Conservation (phyloP, 2,888 invertebrate genomes). For the Polyploca ridens region DNA sequence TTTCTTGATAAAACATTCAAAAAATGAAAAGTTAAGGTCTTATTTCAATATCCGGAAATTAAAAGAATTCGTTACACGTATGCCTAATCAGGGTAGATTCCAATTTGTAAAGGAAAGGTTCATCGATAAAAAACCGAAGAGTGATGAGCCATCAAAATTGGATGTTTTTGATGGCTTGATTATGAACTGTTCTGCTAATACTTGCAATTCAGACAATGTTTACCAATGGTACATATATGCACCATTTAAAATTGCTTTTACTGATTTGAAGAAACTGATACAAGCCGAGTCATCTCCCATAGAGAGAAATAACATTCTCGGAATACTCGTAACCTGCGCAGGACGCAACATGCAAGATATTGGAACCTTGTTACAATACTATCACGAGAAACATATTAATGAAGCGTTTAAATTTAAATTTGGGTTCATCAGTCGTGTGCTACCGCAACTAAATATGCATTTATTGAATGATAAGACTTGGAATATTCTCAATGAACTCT, state of each 20-base stretch:
- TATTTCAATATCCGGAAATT: conserved; percentile 44
- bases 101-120: conserved; percentile 57
- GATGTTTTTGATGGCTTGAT: background rate
- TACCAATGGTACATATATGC: conserved; percentile 63
- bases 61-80: conserved; percentile 47
- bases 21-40: conserved; percentile 19
- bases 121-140: conserved; percentile 46
- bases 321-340: conserved; percentile 51
- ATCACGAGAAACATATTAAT: conserved; percentile 51
- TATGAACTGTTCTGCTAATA: background rate
- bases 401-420: conserved; percentile 43
- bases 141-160: conserved; percentile 21
- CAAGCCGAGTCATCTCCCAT: conserved; percentile 33
- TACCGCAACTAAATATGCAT: conserved; percentile 40
- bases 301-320: conserved; percentile 45
- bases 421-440: conserved; percentile 46
- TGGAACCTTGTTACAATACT: conserved; percentile 51
- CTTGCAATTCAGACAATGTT: conserved; percentile 17
- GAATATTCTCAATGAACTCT: conserved; percentile 56
- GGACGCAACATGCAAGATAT: conserved; percentile 43
- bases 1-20: conserved; percentile 46
- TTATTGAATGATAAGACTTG: conserved; percentile 56
- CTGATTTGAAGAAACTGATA: conserved; percentile 49
- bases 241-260: conserved; percentile 58
- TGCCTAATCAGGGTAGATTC: conserved; percentile 56